Evolutionary conservation across 2,888 invertebrate genomes (phyloP).

Genomic region (Stictocephala bisonia): DNA sequence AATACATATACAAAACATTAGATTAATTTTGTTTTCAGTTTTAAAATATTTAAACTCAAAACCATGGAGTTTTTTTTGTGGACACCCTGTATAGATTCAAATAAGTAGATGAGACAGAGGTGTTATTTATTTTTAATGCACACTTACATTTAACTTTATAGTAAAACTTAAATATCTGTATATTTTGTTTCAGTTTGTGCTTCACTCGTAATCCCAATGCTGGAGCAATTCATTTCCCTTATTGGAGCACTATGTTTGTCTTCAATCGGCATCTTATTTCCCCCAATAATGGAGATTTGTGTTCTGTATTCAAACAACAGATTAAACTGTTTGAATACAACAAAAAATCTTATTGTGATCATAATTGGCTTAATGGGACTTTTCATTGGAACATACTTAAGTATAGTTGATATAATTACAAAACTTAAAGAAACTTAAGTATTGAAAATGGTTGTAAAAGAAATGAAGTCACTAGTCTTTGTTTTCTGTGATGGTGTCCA

Average conservation of each 20-base stretch:
- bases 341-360: constrained; percentile 68
- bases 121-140: not conserved
- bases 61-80: too few species aligned
- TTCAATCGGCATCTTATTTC: constrained; percentile 23
- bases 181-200: constrained; percentile 4
- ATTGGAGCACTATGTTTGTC: constrained; percentile 44
- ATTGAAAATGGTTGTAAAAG: too few species aligned
- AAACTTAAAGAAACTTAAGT: too few species aligned
- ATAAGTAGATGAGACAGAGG: not conserved
- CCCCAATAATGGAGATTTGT: constrained; percentile 36
- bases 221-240: constrained; percentile 40
- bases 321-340: constrained; percentile 66
- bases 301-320: constrained; percentile 17
- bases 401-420: constrained; percentile 66
- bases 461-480: too few species aligned
- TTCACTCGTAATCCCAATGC: constrained; percentile 23
- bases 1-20: too few species aligned
- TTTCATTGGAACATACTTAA: constrained; percentile 70
- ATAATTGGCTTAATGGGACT: constrained; percentile 68
- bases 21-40: too few species aligned
- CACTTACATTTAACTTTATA: not conserved
- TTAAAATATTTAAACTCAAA: too few species aligned
- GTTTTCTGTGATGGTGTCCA: too few species aligned
- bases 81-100: too few species aligned
- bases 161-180: not conserved